Evolutionary conservation across 2,797 vertebrate species (phyloP).

Genomic region (Heteromormyrus szaboi): DNA sequence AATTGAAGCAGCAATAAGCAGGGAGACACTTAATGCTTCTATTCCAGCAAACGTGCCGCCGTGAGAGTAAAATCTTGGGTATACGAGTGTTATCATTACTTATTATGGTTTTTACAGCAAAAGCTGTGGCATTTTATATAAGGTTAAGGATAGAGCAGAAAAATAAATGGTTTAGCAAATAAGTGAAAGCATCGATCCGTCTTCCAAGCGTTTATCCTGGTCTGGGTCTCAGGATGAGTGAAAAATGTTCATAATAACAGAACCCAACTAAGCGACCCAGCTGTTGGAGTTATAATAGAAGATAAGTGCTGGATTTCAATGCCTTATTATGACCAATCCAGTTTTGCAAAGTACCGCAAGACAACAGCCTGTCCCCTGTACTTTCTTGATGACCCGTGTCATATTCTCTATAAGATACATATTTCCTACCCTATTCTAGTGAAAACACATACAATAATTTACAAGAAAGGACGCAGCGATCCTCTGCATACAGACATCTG

Average conservation of each 20-base stretch:
- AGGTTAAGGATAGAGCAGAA: background rate
- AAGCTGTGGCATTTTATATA: background rate
- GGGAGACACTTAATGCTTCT: background rate
- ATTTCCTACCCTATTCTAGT: background rate
- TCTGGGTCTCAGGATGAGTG: background rate
- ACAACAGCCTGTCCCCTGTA: background rate
- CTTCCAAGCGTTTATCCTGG: background rate
- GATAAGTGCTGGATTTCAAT: background rate
- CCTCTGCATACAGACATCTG: background rate
- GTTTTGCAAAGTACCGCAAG: background rate
- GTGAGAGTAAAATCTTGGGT: background rate
- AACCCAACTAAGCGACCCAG: background rate
- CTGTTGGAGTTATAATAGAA: background rate
- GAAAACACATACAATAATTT: background rate
- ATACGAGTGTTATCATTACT: background rate
- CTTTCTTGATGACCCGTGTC: background rate
- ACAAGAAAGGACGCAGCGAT: background rate
- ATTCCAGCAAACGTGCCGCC: background rate
- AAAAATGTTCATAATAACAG: background rate
- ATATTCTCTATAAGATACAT: background rate
- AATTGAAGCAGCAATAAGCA: background rate
- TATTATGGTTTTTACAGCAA: background rate
- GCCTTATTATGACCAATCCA: background rate
- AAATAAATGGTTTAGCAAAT: background rate
- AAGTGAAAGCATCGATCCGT: background rate